A percentile compares a stretch with the other conserved stretches of the same genome.
These are phyloP conservation scores for Engraulis encrasicolus DNA, from an alignment of 2,113 vertebrate genomes.

Conservation along the genomic window DNA sequence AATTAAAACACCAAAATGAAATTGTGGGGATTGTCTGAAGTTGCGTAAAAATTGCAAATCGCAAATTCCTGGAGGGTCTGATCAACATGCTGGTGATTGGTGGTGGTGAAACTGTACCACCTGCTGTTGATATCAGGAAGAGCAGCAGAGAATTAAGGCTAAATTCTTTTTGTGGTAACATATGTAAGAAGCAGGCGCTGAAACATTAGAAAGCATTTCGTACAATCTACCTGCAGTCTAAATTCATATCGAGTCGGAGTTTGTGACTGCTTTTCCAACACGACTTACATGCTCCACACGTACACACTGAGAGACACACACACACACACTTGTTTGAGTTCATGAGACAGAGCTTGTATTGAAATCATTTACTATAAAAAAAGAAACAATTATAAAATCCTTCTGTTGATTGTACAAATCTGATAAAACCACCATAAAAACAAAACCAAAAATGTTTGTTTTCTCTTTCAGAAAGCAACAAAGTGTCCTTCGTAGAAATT, in stretches of 20 bases:
- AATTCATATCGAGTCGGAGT: no score
- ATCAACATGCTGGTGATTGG: no score
- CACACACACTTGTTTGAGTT: background rate
- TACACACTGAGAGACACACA: no score
- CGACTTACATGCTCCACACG: no score
- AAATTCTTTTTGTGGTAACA: constrained; percentile 6
- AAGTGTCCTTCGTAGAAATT: no score
- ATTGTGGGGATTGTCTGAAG: no score
- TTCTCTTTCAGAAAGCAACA: background rate
- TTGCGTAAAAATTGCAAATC: no score
- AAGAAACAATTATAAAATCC: background rate
- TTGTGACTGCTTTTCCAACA: no score
- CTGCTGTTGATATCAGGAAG: background rate
- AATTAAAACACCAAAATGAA: no score
- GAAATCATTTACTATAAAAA: background rate
- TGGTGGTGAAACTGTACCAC: background rate
- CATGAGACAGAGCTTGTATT: background rate
- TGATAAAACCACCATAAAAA: background rate
- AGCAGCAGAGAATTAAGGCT: background rate
- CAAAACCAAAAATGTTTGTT: background rate
- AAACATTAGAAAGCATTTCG: background rate
- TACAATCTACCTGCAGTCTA: no score
- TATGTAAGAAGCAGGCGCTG: constrained; percentile 11
- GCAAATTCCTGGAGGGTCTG: no score
- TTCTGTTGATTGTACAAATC: background rate